Conservation (phyloP, 2,797 vertebrate genomes). For the Crocidura indochinensis region DNA sequence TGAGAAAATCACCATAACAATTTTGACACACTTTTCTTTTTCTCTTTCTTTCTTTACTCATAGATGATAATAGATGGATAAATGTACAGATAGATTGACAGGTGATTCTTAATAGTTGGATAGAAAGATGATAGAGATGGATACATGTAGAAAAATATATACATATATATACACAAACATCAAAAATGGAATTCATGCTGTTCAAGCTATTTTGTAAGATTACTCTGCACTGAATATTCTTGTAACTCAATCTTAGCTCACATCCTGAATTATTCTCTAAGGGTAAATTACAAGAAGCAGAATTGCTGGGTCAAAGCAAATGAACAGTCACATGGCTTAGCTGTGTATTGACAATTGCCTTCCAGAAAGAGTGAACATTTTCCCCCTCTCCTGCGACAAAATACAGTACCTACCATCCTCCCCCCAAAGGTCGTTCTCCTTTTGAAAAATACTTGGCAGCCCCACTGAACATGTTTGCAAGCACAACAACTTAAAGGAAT, state of each 20-base stretch:
- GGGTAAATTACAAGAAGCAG: conserved; percentile 60
- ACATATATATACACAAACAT: neutral
- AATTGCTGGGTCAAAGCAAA: conserved; percentile 61
- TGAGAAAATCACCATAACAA: conserved; percentile 41
- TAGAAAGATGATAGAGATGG: neutral
- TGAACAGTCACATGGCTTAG: conserved; percentile 24
- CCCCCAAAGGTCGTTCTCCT: too few species aligned
- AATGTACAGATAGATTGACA: too few species aligned
- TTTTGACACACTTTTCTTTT: conserved; percentile 6
- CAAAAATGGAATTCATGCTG: conserved; percentile 12
- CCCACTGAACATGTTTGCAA: too few species aligned
- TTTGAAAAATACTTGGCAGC: too few species aligned
- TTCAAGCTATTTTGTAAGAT: conserved; percentile 36
- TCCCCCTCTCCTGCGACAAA: neutral
- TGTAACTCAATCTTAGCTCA: conserved; percentile 56
- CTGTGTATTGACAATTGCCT: conserved; percentile 31
- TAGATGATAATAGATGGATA: too few species aligned
- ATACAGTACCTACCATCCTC: neutral
- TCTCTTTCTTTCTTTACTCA: too few species aligned
- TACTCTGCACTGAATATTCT: conserved; percentile 30
- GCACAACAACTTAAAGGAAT: too few species aligned
- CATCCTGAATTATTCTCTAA: conserved; percentile 58
- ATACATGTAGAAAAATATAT: neutral
- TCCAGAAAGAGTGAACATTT: conserved; percentile 40
- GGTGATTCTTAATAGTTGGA: too few species aligned